Evolutionary conservation across 2,113 vertebrate genomes (phyloP).

Genomic region (Campylorhamphus procurvoides): DNA sequence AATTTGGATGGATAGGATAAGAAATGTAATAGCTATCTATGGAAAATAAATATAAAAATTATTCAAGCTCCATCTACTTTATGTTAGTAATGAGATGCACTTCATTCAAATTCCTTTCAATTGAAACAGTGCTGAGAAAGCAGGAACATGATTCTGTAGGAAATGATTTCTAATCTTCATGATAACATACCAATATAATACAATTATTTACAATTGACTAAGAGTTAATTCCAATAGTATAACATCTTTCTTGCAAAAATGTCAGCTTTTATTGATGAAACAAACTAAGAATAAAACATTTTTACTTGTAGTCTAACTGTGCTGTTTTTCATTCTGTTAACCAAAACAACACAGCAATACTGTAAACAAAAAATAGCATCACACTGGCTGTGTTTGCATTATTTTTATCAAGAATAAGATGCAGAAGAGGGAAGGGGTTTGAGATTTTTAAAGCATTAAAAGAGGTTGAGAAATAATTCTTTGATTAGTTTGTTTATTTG

Average conservation of each 20-base stretch:
- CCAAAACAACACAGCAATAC: conserved; percentile 78
- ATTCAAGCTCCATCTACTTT: conserved; percentile 85
- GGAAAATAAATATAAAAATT: conserved; percentile 86
- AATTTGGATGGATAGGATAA: conserved; percentile 83
- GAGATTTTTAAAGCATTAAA: conserved; percentile 20
- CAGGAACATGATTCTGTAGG: conserved; percentile 83
- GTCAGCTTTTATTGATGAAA: conserved; percentile 85
- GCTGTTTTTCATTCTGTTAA: conserved; percentile 81
- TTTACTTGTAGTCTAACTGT: conserved; percentile 76
- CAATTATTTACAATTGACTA: conserved; percentile 88
- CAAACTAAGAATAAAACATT: conserved; percentile 84
- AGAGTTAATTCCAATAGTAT: conserved; percentile 84
- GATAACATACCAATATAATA: conserved; percentile 84
- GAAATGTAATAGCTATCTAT: conserved; percentile 81
- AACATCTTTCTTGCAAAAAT: conserved; percentile 82
- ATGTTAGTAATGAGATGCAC: conserved; percentile 85
- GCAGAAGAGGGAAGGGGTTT: conserved; percentile 31
- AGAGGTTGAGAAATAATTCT: background rate
- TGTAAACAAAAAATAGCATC: conserved; percentile 81
- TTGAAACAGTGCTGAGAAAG: conserved; percentile 85
- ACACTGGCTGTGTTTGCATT: conserved; percentile 77
- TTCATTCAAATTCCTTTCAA: conserved; percentile 88
- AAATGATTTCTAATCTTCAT: conserved; percentile 87
- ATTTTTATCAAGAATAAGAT: conserved; percentile 74
- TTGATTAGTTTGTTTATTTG: background rate